Conservation (phyloP, 1,140 invertebrate species). For the Saccostrea echinata region DNA sequence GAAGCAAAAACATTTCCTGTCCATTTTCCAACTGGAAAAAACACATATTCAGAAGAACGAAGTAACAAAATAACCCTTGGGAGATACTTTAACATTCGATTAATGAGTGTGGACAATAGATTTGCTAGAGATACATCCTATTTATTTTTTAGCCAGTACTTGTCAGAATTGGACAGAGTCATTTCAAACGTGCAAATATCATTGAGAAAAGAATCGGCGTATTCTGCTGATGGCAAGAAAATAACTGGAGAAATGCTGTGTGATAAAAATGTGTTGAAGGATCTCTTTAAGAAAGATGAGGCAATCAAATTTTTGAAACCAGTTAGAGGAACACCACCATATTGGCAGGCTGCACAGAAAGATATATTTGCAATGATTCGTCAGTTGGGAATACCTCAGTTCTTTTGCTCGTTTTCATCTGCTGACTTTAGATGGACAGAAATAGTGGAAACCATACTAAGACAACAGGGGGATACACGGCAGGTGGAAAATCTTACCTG, state of each 20-base stretch:
- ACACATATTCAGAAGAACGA: slow-evolving; percentile 38
- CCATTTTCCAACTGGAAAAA: slow-evolving; percentile 46
- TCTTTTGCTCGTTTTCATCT: slow-evolving; percentile 56
- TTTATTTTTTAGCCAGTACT: slow-evolving; percentile 53
- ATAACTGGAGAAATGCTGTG: too few relatives aligned
- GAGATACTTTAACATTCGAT: slow-evolving; percentile 49
- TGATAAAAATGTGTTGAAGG: too few relatives aligned
- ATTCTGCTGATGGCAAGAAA: slow-evolving; percentile 19
- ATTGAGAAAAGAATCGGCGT: slow-evolving; percentile 29
- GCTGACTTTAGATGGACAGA: slow-evolving; percentile 58
- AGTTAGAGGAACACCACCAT: slow-evolving; percentile 54
- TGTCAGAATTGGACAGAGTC: too few relatives aligned
- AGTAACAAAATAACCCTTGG: slow-evolving; percentile 3
- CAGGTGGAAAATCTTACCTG: slow-evolving; percentile 20
- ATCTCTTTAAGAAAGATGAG: too few relatives aligned
- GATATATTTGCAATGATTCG: too few relatives aligned
- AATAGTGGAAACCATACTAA: slow-evolving; percentile 46
- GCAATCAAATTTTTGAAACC: slow-evolving; percentile 57
- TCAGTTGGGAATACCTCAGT: too few relatives aligned
- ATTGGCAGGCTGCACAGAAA: not conserved
- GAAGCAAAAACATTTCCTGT: too few relatives aligned
- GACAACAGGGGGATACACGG: slow-evolving; percentile 46
- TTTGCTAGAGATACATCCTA: slow-evolving; percentile 45
- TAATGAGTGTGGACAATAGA: too few relatives aligned
- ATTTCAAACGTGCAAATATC: slow-evolving; percentile 23